A percentile compares a stretch with the other conserved stretches of the same genome.
phyloP scores from a whole-genome alignment of 2,888 invertebrate species.

The Ophion ellenae region DNA sequence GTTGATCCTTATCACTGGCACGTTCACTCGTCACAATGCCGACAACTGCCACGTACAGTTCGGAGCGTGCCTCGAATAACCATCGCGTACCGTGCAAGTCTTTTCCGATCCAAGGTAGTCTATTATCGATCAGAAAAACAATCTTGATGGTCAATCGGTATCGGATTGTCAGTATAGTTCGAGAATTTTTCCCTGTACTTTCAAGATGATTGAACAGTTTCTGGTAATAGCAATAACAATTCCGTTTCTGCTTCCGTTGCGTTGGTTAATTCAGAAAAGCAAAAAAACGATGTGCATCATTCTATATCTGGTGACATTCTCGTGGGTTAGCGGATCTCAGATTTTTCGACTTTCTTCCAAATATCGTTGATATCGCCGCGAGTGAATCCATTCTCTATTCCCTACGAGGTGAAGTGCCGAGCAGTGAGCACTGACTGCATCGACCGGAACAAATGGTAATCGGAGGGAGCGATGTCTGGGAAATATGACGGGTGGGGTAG shows the following conservation, averaged over 20 bases:
- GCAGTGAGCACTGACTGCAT: no score
- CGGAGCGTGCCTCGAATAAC: background rate
- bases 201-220: background rate
- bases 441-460: no score
- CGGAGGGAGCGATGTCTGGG: no score
- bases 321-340: no score
- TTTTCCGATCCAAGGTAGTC: background rate
- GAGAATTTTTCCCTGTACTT: background rate
- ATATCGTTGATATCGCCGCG: no score
- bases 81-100: background rate
- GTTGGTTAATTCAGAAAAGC: background rate
- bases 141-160: background rate
- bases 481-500: no score
- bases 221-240: background rate
- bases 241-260: background rate
- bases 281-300: background rate
- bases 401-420: no score
- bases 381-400: no score
- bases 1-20: slow-evolving; percentile 12
- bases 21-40: background rate
- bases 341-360: no score
- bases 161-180: background rate
- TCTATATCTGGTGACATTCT: no score
- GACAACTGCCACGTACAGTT: background rate
- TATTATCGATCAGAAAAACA: background rate